A percentile compares a stretch with the other conserved stretches of the same genome.
These are phyloP conservation scores for Hydroisotoma schaefferi DNA, from an alignment of 2,888 invertebrate genomes.

Conservation along the genomic window DNA sequence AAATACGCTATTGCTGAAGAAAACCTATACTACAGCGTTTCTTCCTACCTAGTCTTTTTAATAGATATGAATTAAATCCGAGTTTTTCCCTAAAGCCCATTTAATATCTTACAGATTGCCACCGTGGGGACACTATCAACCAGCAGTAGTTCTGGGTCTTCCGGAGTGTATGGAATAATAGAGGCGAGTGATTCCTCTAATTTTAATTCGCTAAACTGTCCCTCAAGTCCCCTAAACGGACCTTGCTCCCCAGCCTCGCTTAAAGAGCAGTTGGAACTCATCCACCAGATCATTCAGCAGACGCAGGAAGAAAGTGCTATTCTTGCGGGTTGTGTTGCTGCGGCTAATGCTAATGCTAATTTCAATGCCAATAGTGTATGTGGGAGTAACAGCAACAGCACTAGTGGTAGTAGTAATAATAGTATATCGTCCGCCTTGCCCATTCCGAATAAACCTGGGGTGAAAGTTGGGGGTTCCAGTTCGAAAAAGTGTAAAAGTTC, in stretches of 20 bases:
- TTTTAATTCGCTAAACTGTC: conserved; percentile 19
- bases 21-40: not conserved
- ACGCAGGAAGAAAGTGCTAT: conserved; percentile 60
- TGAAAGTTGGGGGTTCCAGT: not conserved
- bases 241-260: conserved; percentile 19
- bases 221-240: conserved; percentile 24
- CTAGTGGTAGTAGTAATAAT: too few relatives aligned
- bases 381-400: too few relatives aligned
- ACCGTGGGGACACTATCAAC: not conserved
- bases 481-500: conserved; percentile 1
- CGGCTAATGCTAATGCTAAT: too few relatives aligned
- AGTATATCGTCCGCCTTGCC: too few relatives aligned
- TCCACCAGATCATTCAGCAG: conserved; percentile 73
- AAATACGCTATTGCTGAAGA: too few relatives aligned
- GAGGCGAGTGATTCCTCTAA: conserved; percentile 7
- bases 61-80: not conserved
- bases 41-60: not conserved
- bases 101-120: not conserved
- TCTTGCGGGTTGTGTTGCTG: not conserved
- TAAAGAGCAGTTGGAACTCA: conserved; percentile 66
- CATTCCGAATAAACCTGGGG: not conserved
- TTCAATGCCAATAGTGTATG: too few relatives aligned
- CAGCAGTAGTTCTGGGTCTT: too few relatives aligned
- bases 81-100: not conserved
- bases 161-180: conserved; percentile 1